These are phyloP conservation scores for Tiliacea citrago DNA, from an alignment of 2,888 invertebrate species.

Conservation along the genomic window DNA sequence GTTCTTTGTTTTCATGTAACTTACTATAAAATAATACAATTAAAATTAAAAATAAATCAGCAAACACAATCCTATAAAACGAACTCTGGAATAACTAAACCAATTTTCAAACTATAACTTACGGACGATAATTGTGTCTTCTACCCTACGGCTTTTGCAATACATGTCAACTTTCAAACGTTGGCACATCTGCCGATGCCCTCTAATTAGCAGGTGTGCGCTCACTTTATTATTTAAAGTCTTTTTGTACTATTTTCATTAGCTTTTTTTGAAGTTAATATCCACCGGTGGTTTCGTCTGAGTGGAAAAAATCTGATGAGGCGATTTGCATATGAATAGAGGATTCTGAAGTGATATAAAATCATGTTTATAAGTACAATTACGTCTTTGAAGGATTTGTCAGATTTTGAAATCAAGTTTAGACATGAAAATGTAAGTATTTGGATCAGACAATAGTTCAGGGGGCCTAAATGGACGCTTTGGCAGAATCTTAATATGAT, in stretches of 20 bases:
- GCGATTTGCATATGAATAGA: too few species aligned
- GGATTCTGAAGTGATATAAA: too few species aligned
- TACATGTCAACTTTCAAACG: constrained; percentile 67
- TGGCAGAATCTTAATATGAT: too few species aligned
- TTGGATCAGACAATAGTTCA: too few species aligned
- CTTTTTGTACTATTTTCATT: constrained; percentile 28
- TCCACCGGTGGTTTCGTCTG: constrained; percentile 2
- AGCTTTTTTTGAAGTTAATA: constrained; percentile 13
- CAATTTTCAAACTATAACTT: not conserved
- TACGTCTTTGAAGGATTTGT: too few species aligned
- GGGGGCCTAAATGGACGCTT: too few species aligned
- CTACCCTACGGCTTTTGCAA: constrained; percentile 57
- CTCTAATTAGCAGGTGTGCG: constrained; percentile 68
- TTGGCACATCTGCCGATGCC: constrained; percentile 61
- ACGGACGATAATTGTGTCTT: not conserved
- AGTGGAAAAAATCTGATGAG: constrained; percentile 9
- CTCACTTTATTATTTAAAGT: constrained; percentile 38
- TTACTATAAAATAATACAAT: not conserved
- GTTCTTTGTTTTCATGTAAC: not conserved
- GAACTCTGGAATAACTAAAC: not conserved
- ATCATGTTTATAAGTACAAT: too few species aligned
- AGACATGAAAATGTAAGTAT: too few species aligned
- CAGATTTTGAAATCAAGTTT: too few species aligned
- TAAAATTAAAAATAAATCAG: not conserved
- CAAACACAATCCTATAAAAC: not conserved